These are phyloP conservation scores for Myotis planiceps DNA, from an alignment of 2,797 vertebrate species.

Conservation along the genomic window DNA sequence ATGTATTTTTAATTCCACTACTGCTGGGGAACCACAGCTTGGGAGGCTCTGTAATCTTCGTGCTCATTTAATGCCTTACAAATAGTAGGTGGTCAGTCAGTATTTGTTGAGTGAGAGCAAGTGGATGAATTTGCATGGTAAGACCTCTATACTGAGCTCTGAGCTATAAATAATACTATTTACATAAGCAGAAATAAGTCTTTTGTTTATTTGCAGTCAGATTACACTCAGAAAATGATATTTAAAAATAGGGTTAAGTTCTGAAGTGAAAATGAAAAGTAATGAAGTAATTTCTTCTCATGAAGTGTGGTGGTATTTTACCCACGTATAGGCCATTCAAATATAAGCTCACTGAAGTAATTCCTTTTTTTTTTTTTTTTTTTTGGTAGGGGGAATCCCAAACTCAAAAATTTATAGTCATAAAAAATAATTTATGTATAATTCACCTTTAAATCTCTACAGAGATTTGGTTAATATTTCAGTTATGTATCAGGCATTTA, in stretches of 20 bases:
- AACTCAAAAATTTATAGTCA: not conserved
- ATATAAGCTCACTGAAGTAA: not conserved
- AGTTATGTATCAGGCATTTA: not conserved
- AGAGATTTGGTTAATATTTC: slow-evolving; percentile 31
- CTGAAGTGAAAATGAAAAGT: not conserved
- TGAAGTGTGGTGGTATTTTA: not conserved
- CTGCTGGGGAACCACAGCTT: not conserved
- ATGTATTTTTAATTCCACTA: not conserved
- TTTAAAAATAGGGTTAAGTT: slow-evolving; percentile 43
- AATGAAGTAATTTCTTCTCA: not conserved
- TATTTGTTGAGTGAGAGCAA: not conserved
- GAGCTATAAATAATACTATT: slow-evolving; percentile 33
- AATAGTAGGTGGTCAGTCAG: not conserved
- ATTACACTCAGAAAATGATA: slow-evolving; percentile 19
- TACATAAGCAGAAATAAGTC: not conserved
- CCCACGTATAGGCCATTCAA: not conserved
- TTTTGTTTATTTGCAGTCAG: slow-evolving; percentile 28
- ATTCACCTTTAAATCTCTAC: not conserved
- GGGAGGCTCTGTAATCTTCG: not conserved
- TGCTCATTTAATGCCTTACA: not conserved
- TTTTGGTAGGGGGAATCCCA: not conserved
- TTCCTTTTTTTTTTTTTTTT: not conserved
- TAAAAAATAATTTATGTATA: not conserved
- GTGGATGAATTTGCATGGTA: not conserved
- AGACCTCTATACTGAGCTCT: not conserved